Base-by-base conservation (phyloP, 2,888 invertebrate species). In the Drosophila infuscata region DNA sequence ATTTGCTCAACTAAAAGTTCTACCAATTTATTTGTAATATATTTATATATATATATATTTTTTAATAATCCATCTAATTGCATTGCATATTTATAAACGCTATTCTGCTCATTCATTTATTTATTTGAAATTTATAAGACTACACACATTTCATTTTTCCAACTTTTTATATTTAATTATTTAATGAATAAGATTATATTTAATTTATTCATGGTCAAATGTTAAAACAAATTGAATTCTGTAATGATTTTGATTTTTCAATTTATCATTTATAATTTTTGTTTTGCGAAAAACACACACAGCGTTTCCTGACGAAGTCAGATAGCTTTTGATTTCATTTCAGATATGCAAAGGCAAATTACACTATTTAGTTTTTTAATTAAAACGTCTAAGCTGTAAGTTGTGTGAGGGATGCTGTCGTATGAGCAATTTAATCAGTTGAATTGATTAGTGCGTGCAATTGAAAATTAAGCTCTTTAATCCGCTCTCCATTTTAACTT, bases 281-380 rank as follows among this genome's bases (percentile, higher is more conserved):
- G 15, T 62, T 56, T 52, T 65, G 52, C 20, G 3, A 33, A 9
- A 35, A 53, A 7, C 54, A 43, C 56, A 46, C 30, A 36, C 46
- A 41, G 38, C 9, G 20, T 8, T 32, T 38, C 3, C 20, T 25
- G 41, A 32, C 38, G 48, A 35, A 54, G n/a, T 17, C 48, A 49
- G 29, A 9, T 0, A 15, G n/a, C n/a, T 32, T 46, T 60, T 63
- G 83, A 86, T 86, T 88, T 53, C 57, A 90, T 88, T 88, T 86
- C 33, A 86, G 83, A 90, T 86, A 81, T 64, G 70, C 57, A 20
- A 30, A 33, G 35, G 20, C 32, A 57, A 46, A 53, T 54, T 15
- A 66, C 35, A 61, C 52, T 58, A 41, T 54, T 43, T 57, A 69
- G 52, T 60, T 75, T 75, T 82, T 58, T 60, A 88, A 85, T 85